Base-by-base conservation (phyloP, 2,888 invertebrate genomes). In the Taenaris catops region DNA sequence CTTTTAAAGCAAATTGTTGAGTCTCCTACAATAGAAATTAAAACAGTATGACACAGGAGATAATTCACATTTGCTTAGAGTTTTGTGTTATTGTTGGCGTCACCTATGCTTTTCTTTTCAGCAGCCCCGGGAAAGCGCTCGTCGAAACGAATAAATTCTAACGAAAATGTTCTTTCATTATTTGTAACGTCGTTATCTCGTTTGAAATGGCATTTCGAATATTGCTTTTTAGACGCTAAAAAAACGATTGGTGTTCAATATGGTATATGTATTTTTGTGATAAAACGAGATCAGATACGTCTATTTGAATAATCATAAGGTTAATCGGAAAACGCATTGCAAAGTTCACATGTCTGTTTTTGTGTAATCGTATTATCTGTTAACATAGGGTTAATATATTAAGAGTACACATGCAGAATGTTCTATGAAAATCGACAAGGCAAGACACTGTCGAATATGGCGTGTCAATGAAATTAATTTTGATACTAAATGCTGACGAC, bases 351-450 rank as follows among this genome's bases (percentile, higher is more conserved):
- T 61, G 61, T 76, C 61, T 69, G 66, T 72, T 58, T 31, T 63
- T 60, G 60, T 72, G 65, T 79, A 73, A 69, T 71, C 66, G 60
- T 73, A 68, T 66, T 23, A 70, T 70, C 66, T 73, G 70, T 75
- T 74, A 70, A 64, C 64, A 63, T 76, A 76, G 66, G 57, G 51
- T 69, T 67, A 62, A 61, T 63, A 56, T 63, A 51, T 64, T 67
- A 69, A 66, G 62, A 53, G 57, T 62, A 64, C 55, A 52, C 49
- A 60, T 71, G 79, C 73, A 71, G 63, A 75, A 71, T 79, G 71
- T 71, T 74, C 71, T 61, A 55, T 63, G 63, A 58, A 65, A 42
- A 41, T 36, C 23, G n/a, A 25, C 7, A 7, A 20, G n/a, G n/a
- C n/a, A 14, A 25, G 9, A 37, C 32, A 33, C 37, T 34, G 26